Base-by-base conservation (phyloP, 2,797 vertebrate species). In the Astyanax mexicanus region DNA sequence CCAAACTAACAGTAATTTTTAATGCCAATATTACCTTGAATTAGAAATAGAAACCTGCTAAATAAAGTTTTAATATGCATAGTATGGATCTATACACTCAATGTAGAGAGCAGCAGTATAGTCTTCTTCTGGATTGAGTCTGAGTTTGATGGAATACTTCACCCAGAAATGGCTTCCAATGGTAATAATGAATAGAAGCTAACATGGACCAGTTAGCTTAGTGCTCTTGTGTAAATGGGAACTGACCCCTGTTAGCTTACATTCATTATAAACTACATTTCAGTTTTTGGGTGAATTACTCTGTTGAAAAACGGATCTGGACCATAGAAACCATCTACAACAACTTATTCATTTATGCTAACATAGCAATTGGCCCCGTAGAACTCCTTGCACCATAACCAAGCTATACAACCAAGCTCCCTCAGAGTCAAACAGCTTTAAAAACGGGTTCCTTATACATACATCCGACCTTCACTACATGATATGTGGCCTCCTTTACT, bases 381-480 rank as follows among this genome's bases (percentile, higher is more conserved):
- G 64, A 12, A 5, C 51, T 19, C n/a, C 60, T 25, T 17, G 17
- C 49, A 64, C 57, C 62, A 62, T 47, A 51, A 62, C 38, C 54
- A 55, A 71, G 72, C 57, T 61, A 66, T 65, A 79, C 60, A 17
- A 60, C 71, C 35, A 45, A 72, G 49, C 51, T 57, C 32, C 52
- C 37, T 44, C 21, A 62, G 37, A 21, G 62, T 54, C 51, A 32
- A 8, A 0, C 17, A 42, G 71, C 21, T 61, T 67, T 67, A 37
- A 35, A 72, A 57, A 37, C 52, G 62, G 38, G 15, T 37, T 83
- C 60, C 61, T 60, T 64, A 74, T 38, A 65, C 75, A 32, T 32
- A 54, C 69, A 78, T 64, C 57, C 57, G 71, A 60, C 62, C 73
- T 55, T 23, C 65, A 45, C 76, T 69, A 74, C 78, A 45, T 44